Evolutionary conservation across 2,797 vertebrate species (phyloP).

Genomic region (Dendrocincla tyrannina): DNA sequence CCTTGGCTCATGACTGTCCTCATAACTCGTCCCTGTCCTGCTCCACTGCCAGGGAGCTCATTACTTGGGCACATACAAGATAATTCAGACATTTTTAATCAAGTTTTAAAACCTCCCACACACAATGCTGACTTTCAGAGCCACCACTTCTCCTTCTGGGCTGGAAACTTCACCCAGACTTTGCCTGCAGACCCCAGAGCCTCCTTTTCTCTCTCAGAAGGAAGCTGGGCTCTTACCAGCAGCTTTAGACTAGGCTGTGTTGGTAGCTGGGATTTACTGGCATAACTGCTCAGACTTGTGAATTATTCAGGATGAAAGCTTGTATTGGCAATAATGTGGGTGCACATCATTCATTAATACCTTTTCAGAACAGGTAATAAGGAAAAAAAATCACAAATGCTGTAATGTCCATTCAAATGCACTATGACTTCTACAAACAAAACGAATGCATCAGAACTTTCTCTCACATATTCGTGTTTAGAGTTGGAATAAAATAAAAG

Average conservation of each 20-base stretch:
- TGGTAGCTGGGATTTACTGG: neutral
- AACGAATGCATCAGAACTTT: neutral
- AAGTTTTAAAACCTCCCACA: neutral
- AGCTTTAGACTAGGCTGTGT: neutral
- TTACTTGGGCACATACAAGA: accelerated
- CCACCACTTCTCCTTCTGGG: neutral
- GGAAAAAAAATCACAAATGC: neutral
- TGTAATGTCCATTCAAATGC: neutral
- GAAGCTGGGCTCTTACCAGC: accelerated
- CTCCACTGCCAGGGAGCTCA: neutral
- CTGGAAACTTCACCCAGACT: neutral
- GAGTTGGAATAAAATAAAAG: neutral
- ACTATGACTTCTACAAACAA: neutral
- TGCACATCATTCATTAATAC: neutral
- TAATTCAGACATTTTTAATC: neutral
- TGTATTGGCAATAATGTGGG: neutral
- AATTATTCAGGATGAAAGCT: neutral
- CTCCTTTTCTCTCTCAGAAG: neutral
- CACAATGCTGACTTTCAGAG: neutral
- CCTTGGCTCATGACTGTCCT: neutral
- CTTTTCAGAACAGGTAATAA: neutral
- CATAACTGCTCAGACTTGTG: neutral
- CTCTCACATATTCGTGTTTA: neutral
- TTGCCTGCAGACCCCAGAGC: neutral
- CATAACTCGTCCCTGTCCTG: neutral